Percentiles rank a stretch among this genome's conserved stretches.
Evolutionary conservation across 92 coral and sea anemone species (phyloP).

Genomic region (Heliopora coerulea): DNA sequence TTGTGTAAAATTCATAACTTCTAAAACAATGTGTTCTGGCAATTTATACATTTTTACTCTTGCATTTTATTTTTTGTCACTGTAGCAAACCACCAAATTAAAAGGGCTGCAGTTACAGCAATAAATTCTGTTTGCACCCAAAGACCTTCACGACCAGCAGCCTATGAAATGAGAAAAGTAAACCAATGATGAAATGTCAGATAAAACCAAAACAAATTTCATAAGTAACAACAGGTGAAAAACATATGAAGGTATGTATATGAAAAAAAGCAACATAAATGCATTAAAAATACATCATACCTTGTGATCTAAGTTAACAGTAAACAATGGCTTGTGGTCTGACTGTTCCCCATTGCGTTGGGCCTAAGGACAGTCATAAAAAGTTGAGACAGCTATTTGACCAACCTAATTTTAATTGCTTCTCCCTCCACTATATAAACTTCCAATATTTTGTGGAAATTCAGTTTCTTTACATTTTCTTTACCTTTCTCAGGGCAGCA

Average conservation of each 20-base stretch:
- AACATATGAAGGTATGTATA: background rate
- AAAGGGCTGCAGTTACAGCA: conserved; percentile 90
- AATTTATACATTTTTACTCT: conserved; percentile 55
- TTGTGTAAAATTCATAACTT: background rate
- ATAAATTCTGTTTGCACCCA: conserved; percentile 98
- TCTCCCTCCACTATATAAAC: no score
- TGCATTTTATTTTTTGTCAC: conserved; percentile 90
- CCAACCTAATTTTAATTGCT: no score
- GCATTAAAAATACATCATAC: conserved; percentile 38
- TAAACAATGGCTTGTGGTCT: conserved; percentile 83
- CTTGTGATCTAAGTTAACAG: conserved; percentile 84
- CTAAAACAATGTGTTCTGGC: background rate
- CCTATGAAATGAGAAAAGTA: conserved; percentile 46
- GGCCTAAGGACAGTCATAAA: conserved; percentile 53
- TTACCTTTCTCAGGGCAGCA: conserved; percentile 92
- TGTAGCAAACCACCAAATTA: conserved; percentile 99
- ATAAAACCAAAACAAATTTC: background rate
- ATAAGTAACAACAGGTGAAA: background rate
- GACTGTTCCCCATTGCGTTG: conserved; percentile 83
- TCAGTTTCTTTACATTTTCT: no score
- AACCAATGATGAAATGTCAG: background rate
- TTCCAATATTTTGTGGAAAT: no score
- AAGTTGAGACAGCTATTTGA: no score
- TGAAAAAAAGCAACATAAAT: background rate
- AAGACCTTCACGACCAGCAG: conserved; percentile 97